Base-by-base conservation (phyloP, 2,888 invertebrate genomes). In the Agrochola circellaris region DNA sequence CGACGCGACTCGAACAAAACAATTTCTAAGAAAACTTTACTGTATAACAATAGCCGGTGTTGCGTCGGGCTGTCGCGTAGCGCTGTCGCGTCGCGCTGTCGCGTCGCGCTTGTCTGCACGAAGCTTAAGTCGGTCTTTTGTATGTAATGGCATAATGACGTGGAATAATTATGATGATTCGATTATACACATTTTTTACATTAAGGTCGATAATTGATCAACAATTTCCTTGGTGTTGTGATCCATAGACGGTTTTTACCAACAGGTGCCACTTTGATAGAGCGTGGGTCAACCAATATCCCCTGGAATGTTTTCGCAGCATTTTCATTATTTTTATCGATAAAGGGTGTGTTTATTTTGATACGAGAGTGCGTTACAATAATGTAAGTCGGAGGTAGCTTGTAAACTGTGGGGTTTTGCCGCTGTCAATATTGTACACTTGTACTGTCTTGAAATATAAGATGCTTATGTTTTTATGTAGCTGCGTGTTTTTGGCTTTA, bases 251-350 rank as follows among this genome's bases (percentile, higher is more conserved):
- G 17, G 13, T 48, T 26, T 26, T n/a, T 30, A 13, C 8, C 66
- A 17, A 8, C 8, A 30, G 13, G 9, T 15, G 23, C 0, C 48
- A 30, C 26, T 45, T 30, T 30, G 9, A 17, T 9, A 23, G 48
- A 45, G 13, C 30, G 11, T 11, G 20, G 45, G 45, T 26, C 74
- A 64, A 64, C 34, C 45, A 65, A 76, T 65, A 81, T 67, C 60
- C 45, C 34, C 30, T 60, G 56, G 1, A 72, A 83, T 61, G 20
- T 80, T 82, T 72, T 77, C 75, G 17, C 23, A 61, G 62, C 79
- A 78, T 84, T 84, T 82, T 85, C 85, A 86, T 77, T 77, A 86
- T 82, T 78, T 77, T 83, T 76, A 87, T 87, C 83, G 83, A 83
- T 76, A 72, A 81, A 81, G 69, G 81, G 82, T 69, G 77, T 74